These are phyloP conservation scores for Drosophila lini DNA, from an alignment of 1,140 invertebrate genomes.

Conservation along the genomic window DNA sequence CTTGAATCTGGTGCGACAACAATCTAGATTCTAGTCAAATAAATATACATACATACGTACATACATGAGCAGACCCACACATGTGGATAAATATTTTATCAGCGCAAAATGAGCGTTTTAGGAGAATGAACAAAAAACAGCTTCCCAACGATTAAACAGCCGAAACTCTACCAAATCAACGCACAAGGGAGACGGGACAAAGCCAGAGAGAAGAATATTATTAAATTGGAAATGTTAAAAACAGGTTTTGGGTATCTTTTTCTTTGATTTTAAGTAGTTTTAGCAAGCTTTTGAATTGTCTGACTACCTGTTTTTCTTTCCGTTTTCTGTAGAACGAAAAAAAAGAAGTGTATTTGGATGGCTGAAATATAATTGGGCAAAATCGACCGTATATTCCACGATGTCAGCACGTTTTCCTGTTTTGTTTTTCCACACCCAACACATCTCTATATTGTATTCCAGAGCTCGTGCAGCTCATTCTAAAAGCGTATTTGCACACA, in stretches of 20 bases:
- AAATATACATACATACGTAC: not conserved
- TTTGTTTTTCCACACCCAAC: constrained; percentile 1
- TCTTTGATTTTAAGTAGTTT: constrained; percentile 6
- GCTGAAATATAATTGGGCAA: constrained; percentile 15
- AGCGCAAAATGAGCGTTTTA: constrained; percentile 34
- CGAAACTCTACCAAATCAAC: constrained; percentile 3
- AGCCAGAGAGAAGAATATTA: constrained; percentile 9
- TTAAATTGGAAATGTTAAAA: constrained; percentile 16
- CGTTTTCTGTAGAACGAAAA: constrained; percentile 13
- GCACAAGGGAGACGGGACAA: constrained; percentile 8
- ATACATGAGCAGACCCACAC: constrained; percentile 25
- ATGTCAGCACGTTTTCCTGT: constrained; percentile 49
- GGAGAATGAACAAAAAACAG: constrained; percentile 21
- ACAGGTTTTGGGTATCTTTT: constrained; percentile 11
- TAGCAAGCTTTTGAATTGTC: constrained; percentile 11
- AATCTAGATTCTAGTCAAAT: constrained; percentile 34
- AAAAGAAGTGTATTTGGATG: constrained; percentile 2
- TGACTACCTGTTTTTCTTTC: not conserved
- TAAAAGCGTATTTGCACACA: constrained; percentile 42
- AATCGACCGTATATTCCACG: constrained; percentile 14
- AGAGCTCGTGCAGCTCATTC: constrained; percentile 31
- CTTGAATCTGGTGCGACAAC: constrained; percentile 37
- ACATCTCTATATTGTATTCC: constrained; percentile 22
- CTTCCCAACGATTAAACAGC: constrained; percentile 23
- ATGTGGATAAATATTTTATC: constrained; percentile 57